phyloP scores from a whole-genome alignment of 2,888 invertebrate species.

The Zygaena filipendulae region DNA sequence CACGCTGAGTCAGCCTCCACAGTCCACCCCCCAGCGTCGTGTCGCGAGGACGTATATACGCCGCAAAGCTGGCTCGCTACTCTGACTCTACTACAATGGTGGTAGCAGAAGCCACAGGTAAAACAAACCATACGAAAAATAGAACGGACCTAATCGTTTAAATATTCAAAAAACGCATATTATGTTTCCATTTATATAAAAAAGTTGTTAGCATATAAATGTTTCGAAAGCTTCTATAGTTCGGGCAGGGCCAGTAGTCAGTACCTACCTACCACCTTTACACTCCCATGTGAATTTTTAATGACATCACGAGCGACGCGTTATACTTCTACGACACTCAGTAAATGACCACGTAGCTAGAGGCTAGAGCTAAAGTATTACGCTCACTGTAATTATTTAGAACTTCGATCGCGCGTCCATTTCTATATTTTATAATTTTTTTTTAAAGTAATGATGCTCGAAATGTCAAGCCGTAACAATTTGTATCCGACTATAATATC shows the following conservation, averaged over 20 bases:
- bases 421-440: constrained; percentile 3
- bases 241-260: no score
- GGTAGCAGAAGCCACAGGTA: constrained; percentile 28
- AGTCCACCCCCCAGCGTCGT: constrained; percentile 18
- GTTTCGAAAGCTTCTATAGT: no score
- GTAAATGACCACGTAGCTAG: constrained; percentile 22
- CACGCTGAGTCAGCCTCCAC: no score
- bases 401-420: no score
- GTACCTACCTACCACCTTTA: constrained; percentile 16
- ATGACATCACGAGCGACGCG: constrained; percentile 18
- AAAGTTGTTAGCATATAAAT: constrained; percentile 4
- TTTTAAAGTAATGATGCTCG: constrained; percentile 35
- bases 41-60: constrained; percentile 21
- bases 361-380: constrained; percentile 18
- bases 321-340: constrained; percentile 18
- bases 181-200: neutral
- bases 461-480: constrained; percentile 53
- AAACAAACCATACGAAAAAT: no score
- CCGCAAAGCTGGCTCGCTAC: constrained; percentile 27
- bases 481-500: constrained; percentile 41
- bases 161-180: constrained; percentile 1
- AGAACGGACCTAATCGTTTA: no score
- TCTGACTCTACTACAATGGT: constrained; percentile 37
- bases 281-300: constrained; percentile 45
- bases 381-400: constrained; percentile 18